Percentiles rank a stretch among this genome's conserved stretches.
These are phyloP conservation scores for Radopholus similis DNA, from an alignment of 1,140 invertebrate genomes.

Conservation along the genomic window DNA sequence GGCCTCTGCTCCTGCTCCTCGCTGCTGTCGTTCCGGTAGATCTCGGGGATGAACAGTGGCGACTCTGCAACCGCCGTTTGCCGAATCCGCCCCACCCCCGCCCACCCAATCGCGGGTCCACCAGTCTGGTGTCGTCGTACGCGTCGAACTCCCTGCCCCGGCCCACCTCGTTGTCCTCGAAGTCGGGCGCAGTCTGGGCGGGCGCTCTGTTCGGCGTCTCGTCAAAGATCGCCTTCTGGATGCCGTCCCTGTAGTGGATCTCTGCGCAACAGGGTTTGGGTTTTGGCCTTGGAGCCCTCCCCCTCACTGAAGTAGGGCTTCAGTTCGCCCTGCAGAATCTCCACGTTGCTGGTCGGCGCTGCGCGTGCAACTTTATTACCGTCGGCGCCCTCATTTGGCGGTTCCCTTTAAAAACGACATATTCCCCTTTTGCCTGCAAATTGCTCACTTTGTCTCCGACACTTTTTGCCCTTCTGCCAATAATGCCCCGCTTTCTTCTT, in stretches of 20 bases:
- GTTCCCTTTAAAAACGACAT: too few relatives aligned
- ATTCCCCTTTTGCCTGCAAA: too few relatives aligned
- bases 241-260: conserved; percentile 43
- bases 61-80: conserved; percentile 24
- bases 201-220: conserved; percentile 31
- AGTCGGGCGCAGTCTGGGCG: conserved; percentile 6
- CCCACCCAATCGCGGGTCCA: conserved; percentile 28
- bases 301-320: not conserved
- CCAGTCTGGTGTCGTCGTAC: conserved; percentile 46
- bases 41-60: conserved; percentile 48
- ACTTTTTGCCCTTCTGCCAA: too few relatives aligned
- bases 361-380: too few relatives aligned
- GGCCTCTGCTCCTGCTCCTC: conserved; percentile 34
- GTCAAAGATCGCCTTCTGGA: conserved; percentile 53
- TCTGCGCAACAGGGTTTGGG: not conserved
- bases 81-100: not conserved
- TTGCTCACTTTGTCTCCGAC: too few relatives aligned
- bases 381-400: too few relatives aligned
- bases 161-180: conserved; percentile 13
- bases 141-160: conserved; percentile 33
- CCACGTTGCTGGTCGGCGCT: too few relatives aligned
- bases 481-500: too few relatives aligned
- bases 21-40: conserved; percentile 50
- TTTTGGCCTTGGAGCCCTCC: not conserved
- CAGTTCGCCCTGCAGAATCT: not conserved